phyloP scores from a whole-genome alignment of 2,113 vertebrate genomes.

The Rissa tridactyla region DNA sequence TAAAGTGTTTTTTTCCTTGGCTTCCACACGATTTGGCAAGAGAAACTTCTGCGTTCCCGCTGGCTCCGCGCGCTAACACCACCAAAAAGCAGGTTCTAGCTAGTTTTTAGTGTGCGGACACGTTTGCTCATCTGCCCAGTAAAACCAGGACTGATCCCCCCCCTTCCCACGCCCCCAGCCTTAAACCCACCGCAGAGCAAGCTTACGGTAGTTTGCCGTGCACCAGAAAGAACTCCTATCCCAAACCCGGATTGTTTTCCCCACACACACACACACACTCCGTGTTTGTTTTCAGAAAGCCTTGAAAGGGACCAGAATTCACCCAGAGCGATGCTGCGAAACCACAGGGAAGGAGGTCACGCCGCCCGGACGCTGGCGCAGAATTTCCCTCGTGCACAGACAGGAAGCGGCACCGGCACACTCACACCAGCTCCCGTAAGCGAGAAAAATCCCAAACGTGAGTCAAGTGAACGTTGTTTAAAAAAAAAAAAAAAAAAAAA shows the following conservation, averaged over 20 bases:
- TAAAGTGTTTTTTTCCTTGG: not conserved
- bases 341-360: not conserved
- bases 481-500: too few species aligned
- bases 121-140: not conserved
- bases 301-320: not conserved
- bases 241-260: rapidly evolving
- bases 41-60: not conserved
- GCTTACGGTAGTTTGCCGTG: not conserved
- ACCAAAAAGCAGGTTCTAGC: not conserved
- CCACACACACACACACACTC: not conserved
- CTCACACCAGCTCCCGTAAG: not conserved
- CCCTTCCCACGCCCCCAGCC: not conserved
- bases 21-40: rapidly evolving
- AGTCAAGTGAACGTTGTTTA: rapidly evolving
- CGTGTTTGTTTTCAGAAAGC: not conserved
- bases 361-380: too few species aligned
- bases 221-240: not conserved
- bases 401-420: not conserved
- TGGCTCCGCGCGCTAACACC: rapidly evolving
- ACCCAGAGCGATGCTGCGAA: not conserved
- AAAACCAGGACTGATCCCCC: not conserved
- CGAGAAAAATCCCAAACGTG: not conserved
- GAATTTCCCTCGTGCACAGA: not conserved
- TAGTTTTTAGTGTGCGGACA: rapidly evolving
- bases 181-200: rapidly evolving